A percentile compares a stretch with the other conserved stretches of the same genome.
These are phyloP conservation scores for Magallana ariakensis DNA, from an alignment of 1,140 invertebrate species.

Conservation along the genomic window DNA sequence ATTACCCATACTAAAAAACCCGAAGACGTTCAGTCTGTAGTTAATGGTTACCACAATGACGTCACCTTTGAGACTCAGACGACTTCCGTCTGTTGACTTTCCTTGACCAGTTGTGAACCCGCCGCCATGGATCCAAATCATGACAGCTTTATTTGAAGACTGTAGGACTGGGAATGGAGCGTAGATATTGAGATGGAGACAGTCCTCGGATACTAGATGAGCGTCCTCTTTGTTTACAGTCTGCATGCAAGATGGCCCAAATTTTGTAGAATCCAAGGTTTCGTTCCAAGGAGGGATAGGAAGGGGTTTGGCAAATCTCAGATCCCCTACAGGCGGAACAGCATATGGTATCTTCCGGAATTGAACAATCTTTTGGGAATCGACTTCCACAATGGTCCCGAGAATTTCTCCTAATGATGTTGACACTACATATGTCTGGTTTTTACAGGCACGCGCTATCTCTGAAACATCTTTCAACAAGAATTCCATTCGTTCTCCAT, in stretches of 20 bases:
- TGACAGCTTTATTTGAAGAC: conserved; percentile 83
- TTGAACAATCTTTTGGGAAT: conserved; percentile 65
- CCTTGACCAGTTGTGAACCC: conserved; percentile 94
- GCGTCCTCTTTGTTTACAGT: not conserved
- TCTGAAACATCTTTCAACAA: not conserved
- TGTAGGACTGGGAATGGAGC: conserved; percentile 82
- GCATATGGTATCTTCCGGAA: conserved; percentile 95
- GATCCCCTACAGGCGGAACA: conserved; percentile 91
- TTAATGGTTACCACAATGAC: conserved; percentile 87
- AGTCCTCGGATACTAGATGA: conserved; percentile 81
- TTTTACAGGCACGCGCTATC: not conserved
- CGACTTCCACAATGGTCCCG: not conserved
- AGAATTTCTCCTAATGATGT: not conserved
- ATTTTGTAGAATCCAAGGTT: not conserved
- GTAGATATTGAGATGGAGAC: conserved; percentile 94
- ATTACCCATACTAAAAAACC: conserved; percentile 84
- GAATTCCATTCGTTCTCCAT: not conserved
- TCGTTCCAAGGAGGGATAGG: conserved; percentile 82
- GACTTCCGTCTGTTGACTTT: conserved; percentile 91
- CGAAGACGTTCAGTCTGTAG: conserved; percentile 91
- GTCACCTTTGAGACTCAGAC: conserved; percentile 86
- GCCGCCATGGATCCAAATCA: conserved; percentile 97
- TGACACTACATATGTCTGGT: not conserved
- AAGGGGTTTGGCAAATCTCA: conserved; percentile 87
- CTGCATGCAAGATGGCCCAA: conserved; percentile 43